phyloP scores from a whole-genome alignment of 2,113 vertebrate species.

The Brachypteracias leptosomus region DNA sequence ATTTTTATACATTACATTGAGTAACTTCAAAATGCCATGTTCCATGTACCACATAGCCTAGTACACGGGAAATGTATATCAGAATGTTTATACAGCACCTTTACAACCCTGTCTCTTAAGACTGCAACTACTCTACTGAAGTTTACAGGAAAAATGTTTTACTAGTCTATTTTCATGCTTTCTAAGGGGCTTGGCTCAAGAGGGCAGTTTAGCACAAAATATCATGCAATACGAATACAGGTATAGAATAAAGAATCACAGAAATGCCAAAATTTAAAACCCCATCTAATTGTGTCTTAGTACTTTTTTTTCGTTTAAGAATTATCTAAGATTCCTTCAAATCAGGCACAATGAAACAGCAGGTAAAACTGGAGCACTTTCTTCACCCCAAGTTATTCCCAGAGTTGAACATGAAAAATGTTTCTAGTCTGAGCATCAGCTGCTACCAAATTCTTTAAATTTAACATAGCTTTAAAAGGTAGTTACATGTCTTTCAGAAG shows the following conservation, averaged over 20 bases:
- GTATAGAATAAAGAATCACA: background rate
- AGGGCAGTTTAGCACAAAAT: constrained; percentile 13
- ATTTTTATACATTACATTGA: constrained; percentile 25
- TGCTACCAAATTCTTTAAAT: constrained; percentile 20
- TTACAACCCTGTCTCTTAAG: background rate
- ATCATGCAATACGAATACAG: background rate
- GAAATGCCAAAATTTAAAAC: background rate
- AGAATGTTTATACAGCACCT: constrained; percentile 9
- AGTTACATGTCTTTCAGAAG: background rate
- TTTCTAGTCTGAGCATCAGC: background rate
- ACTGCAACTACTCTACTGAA: background rate
- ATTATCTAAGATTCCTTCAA: background rate
- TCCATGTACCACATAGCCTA: background rate
- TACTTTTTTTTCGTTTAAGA: background rate
- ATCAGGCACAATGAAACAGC: background rate
- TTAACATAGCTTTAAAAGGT: constrained; percentile 24
- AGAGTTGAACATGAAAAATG: background rate
- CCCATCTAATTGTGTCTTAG: background rate
- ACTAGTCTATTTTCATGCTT: background rate
- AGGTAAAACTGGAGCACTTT: background rate
- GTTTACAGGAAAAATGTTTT: constrained; percentile 22
- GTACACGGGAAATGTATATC: background rate
- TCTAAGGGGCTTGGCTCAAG: background rate
- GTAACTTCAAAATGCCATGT: background rate
- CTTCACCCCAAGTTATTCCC: background rate